Percentiles rank a stretch among this genome's conserved stretches.
Evolutionary conservation across 2,113 vertebrate species (phyloP).

Genomic region (Labrus mixtus): DNA sequence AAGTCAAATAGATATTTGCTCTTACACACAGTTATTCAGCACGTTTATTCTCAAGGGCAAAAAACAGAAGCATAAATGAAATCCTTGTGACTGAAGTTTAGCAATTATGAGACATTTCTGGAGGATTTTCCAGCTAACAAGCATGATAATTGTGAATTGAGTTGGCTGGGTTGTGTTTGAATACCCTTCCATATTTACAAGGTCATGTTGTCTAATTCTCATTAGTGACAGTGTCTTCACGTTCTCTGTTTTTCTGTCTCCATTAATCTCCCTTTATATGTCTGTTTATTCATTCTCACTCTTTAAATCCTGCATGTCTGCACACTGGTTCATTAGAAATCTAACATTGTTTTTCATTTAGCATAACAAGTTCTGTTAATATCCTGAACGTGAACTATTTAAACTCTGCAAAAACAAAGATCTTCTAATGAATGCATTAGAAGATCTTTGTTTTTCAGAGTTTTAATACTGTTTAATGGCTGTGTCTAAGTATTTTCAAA

Average conservation of each 20-base stretch:
- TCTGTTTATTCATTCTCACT: background rate
- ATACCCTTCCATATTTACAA: slow-evolving; percentile 1
- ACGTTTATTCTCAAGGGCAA: background rate
- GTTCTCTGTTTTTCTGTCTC: background rate
- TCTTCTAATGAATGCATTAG: too few relatives aligned
- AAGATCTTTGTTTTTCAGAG: too few relatives aligned
- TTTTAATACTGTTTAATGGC: too few relatives aligned
- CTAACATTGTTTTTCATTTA: background rate
- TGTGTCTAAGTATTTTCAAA: too few relatives aligned
- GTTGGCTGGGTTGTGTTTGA: background rate
- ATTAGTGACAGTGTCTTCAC: background rate
- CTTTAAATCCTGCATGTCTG: background rate
- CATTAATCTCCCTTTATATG: background rate
- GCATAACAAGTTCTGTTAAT: background rate
- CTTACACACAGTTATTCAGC: slow-evolving; percentile 9
- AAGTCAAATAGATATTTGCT: slow-evolving; percentile 9
- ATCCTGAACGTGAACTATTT: background rate
- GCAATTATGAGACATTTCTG: background rate
- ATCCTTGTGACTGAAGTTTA: background rate
- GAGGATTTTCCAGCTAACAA: slow-evolving; percentile 15
- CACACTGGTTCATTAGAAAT: background rate
- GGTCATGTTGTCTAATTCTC: background rate
- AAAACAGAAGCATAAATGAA: background rate
- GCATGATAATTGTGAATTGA: slow-evolving; percentile 16
- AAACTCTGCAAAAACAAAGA: too few relatives aligned